Base-by-base conservation (phyloP, 1,140 invertebrate species). In the Delia radicum region DNA sequence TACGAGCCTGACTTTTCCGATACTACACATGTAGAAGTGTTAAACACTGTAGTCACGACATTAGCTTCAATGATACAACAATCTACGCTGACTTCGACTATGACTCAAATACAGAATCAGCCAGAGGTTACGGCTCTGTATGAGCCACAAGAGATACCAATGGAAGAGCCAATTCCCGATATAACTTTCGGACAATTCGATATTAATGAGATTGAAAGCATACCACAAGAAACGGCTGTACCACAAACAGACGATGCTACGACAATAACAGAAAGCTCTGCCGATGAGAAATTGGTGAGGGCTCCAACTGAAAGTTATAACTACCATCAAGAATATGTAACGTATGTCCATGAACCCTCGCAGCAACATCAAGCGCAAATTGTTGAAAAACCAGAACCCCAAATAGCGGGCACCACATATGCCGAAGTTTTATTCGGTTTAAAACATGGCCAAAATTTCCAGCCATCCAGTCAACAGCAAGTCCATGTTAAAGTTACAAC, bases 401-500 rank as follows among this genome's bases (percentile, higher is more conserved):
- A 82, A 73, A 75, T 75, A 71, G 75, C 75, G 74, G 82, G 82
- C 71, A 82, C 79, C 71, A 85, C 83, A 46, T 85, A 85, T 67
- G 83, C 83, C 76, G 83, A 85, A 80, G 83, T 85, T 48, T 79
- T 85, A 3, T 85, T 85, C 77, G 83, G 83, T 75, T 78, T 82
- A 77, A 81, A 80, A 75, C 80, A 84, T 74, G 77, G 74, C 77
- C 74, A 81, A 67, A 73, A 81, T 82, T 86, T 55, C 48, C 89
- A 90, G 89, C 89, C 89, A 90, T 90, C 89, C 89, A 90, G 87
- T 88, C 86, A 82, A 76, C 71, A 73, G 48, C 46, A 42, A 15
- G 71, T 46, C 71, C 37, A 73, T 48, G 71, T 73, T 27, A 73
- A 73, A 73, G 75, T 83, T 8, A 79, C 79, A 67, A 77, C 78